phyloP scores from a whole-genome alignment of 1,140 invertebrate species.

The Lethocerus indicus region DNA sequence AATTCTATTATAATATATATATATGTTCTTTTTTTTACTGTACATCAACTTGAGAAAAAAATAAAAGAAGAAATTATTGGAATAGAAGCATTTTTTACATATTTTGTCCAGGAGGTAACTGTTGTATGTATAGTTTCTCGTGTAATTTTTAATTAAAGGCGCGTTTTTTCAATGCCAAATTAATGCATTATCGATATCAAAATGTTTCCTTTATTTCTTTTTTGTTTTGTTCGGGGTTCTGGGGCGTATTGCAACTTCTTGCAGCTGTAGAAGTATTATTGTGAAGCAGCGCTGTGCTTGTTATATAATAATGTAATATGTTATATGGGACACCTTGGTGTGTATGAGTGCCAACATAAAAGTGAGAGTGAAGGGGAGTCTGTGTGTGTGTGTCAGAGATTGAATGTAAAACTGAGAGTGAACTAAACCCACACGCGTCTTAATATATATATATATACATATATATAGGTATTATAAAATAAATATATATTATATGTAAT shows the following conservation, averaged over 20 bases:
- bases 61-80: not conserved
- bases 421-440: no score
- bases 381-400: no score
- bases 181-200: constrained; percentile 8
- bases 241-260: constrained; percentile 9
- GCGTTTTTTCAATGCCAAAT: constrained; percentile 6
- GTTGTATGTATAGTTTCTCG: constrained; percentile 1
- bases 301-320: constrained; percentile 7
- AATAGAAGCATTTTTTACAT: not conserved
- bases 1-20: constrained; percentile 3
- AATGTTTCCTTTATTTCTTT: constrained; percentile 4
- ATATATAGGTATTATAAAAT: no score
- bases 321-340: not conserved
- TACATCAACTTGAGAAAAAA: no score
- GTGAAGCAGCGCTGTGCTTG: constrained; percentile 7
- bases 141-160: constrained; percentile 2
- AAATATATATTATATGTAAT: constrained; percentile 1
- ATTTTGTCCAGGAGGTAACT: no score
- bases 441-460: no score
- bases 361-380: no score
- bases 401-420: no score
- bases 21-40: constrained; percentile 9
- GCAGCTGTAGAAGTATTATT: constrained; percentile 2
- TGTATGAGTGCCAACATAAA: constrained; percentile 17
- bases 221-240: constrained; percentile 8